Conservation (phyloP, 1,140 invertebrate genomes). For the Drosophila hydei region DNA sequence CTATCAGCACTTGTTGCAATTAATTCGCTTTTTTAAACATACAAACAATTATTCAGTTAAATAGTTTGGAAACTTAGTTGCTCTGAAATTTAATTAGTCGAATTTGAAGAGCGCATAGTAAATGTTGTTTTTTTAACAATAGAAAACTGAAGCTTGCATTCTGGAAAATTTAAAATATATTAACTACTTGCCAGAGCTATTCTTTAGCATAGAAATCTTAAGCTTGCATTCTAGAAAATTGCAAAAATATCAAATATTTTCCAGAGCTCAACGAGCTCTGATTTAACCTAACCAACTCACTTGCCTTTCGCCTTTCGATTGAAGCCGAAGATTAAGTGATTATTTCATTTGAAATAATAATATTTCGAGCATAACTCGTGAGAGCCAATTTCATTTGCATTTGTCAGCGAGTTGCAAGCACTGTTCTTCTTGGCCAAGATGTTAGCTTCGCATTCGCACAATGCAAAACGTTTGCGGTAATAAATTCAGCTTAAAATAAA, state of each 20-base stretch:
- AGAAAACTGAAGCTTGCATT: too few species aligned
- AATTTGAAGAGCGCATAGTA: too few species aligned
- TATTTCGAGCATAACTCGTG: constrained; percentile 4
- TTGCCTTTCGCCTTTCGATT: too few species aligned
- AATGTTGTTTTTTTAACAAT: too few species aligned
- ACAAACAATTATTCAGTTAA: constrained; percentile 4
- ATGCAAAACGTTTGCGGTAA: constrained; percentile 33
- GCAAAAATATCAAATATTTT: too few species aligned
- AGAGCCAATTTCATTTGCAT: constrained; percentile 49
- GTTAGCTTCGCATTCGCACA: background rate
- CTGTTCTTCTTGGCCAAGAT: background rate
- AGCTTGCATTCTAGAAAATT: too few species aligned
- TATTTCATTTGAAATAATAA: background rate
- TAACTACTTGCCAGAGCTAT: too few species aligned
- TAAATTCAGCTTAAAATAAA: constrained; percentile 71
- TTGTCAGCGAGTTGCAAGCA: constrained; percentile 11
- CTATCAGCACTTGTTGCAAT: constrained; percentile 42
- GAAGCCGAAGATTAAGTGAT: too few species aligned
- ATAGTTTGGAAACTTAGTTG: background rate
- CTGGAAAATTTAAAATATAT: too few species aligned
- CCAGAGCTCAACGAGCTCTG: too few species aligned
- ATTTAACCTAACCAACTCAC: too few species aligned
- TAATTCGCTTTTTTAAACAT: constrained; percentile 8
- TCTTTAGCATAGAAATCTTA: too few species aligned
- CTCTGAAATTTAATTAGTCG: background rate